These are phyloP conservation scores for Archips xylosteana DNA, from an alignment of 2,888 invertebrate genomes.

Conservation along the genomic window DNA sequence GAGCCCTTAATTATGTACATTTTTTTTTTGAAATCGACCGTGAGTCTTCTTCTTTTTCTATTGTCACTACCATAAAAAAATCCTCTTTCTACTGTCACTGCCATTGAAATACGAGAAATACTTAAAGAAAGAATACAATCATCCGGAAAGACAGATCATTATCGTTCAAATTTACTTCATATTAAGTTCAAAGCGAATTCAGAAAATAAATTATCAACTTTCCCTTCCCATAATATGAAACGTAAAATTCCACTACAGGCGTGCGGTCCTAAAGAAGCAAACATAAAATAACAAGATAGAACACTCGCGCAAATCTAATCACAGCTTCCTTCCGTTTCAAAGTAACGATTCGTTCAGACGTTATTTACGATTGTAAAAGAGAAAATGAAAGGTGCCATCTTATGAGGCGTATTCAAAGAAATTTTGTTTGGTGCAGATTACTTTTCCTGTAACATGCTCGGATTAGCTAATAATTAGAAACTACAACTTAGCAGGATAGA, in stretches of 20 bases:
- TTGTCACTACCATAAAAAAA: too few relatives aligned
- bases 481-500: too few relatives aligned
- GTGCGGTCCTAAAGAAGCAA: background rate
- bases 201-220: slow-evolving; percentile 40
- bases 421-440: background rate
- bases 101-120: background rate
- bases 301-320: slow-evolving; percentile 11
- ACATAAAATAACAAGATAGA: slow-evolving; percentile 12
- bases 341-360: background rate
- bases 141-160: background rate
- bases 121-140: background rate
- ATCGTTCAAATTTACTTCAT: slow-evolving; percentile 9
- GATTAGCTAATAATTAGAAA: too few relatives aligned
- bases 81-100: background rate
- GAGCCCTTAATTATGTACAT: too few relatives aligned
- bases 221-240: slow-evolving; percentile 35
- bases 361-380: slow-evolving; percentile 1
- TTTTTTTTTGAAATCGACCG: too few relatives aligned
- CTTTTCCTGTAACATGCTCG: too few relatives aligned
- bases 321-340: background rate
- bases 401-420: background rate
- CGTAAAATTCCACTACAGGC: slow-evolving; percentile 30
- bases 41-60: too few relatives aligned
- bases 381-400: background rate
- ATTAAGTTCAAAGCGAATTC: slow-evolving; percentile 20